Evolutionary conservation across 2,113 vertebrate genomes (phyloP), one percentile per base, ranked within the genome.

Genomic region (Brachirus orientalis): DNA sequence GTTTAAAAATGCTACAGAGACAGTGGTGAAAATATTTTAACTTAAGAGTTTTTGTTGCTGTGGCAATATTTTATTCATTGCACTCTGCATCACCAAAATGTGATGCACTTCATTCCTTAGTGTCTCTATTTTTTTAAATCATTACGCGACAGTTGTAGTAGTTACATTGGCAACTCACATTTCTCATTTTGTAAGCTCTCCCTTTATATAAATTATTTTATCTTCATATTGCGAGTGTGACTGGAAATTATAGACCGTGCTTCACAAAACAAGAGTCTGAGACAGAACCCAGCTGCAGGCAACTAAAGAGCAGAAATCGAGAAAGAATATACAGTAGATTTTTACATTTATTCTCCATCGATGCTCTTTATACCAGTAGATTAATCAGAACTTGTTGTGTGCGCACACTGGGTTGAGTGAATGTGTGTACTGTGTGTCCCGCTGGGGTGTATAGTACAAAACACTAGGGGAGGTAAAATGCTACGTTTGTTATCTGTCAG

Each of bases 401-500:
- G 60, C 48, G 72, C 37, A 22, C 22, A 48, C 67, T 70, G 63
- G 38, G 66, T 38, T 63, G 45, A 14, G 64, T 16, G 20, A 8
- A 44, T 45, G 64, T 57, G 50, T 59, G 67, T 22, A 38, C 41
- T 75, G 46, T 51, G 48, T 18, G 19, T 85, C 81, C 75, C 69
- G 72, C 63, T 45, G 50, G 72, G 84, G 77, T 87, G 71, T 84
- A 43, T 13, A 77, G 85, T 83, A 83, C 79, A 82, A 79, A 88
- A 90, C 91, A 89, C 78, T 18, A 44, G 83, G 72, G 86, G 83
- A 85, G 86, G 86, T 81, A 89, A 91, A 92, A 90, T 73, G 88
- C 89, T 87, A 82, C 17, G 70, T 89, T 91, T 92, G 89, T 91
- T 89, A 92, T 91, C 88, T 89, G 91, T 93, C 92, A 91, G 66